Conservation (phyloP, 2,888 invertebrate species). For the Epiblema foenella region DNA sequence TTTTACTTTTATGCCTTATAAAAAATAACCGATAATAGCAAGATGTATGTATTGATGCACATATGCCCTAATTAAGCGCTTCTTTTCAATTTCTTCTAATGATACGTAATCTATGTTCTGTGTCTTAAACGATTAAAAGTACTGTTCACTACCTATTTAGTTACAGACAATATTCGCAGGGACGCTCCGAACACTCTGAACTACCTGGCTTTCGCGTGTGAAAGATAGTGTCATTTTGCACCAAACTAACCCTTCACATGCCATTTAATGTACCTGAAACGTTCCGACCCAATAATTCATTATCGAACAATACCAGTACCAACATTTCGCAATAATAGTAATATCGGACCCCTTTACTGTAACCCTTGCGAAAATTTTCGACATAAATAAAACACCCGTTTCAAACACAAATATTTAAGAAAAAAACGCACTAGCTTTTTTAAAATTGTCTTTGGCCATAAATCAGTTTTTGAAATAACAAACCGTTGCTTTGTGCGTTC, state of each 20-base stretch:
- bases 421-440: conserved; percentile 70
- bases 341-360: conserved; percentile 78
- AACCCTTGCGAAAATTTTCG: conserved; percentile 81
- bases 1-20: no score
- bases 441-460: conserved; percentile 79
- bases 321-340: conserved; percentile 80
- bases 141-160: no score
- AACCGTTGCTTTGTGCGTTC: conserved; percentile 70
- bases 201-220: conserved; percentile 80
- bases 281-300: conserved; percentile 84
- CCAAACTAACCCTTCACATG: conserved; percentile 78
- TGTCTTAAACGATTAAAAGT: background rate
- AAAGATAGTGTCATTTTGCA: conserved; percentile 77
- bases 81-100: background rate
- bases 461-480: conserved; percentile 79
- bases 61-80: no score
- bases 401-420: conserved; percentile 80
- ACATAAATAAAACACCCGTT: conserved; percentile 84
- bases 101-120: background rate
- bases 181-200: conserved; percentile 27
- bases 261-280: conserved; percentile 83
- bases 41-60: no score
- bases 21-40: no score
- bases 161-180: background rate
- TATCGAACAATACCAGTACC: conserved; percentile 79